Evolutionary conservation across 2,888 invertebrate species (phyloP).

Genomic region (Atherix ibis): DNA sequence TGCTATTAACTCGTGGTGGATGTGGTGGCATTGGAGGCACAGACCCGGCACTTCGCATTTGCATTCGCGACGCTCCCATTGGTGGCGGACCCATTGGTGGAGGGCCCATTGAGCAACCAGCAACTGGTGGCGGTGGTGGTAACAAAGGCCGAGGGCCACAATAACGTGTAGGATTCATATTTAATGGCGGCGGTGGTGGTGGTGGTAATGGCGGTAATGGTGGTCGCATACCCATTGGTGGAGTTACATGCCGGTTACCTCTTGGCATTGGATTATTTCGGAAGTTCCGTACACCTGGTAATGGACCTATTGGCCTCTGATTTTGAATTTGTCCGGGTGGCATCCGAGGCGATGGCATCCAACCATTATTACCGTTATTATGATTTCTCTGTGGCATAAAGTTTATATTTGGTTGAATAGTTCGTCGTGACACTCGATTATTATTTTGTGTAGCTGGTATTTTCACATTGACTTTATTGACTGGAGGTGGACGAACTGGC

Average conservation of each 20-base stretch:
- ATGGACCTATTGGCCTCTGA: conserved; percentile 3
- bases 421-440: conserved; percentile 2
- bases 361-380: conserved; percentile 5
- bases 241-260: conserved; percentile 16
- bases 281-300: conserved; percentile 12
- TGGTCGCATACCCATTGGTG: conserved; percentile 17
- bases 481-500: conserved; percentile 13
- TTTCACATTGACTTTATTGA: conserved; percentile 2
- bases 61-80: conserved; percentile 1
- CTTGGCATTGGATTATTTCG: conserved; percentile 15
- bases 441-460: not conserved
- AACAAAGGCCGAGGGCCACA: conserved; percentile 10
- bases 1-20: conserved; percentile 9
- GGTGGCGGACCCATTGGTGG: conserved; percentile 9
- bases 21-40: conserved; percentile 1
- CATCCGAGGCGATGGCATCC: conserved; percentile 12
- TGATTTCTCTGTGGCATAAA: conserved; percentile 5
- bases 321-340: conserved; percentile 3
- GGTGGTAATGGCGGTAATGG: conserved; percentile 19
- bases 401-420: conserved; percentile 2
- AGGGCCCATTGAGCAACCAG: conserved; percentile 5
- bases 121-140: conserved; percentile 11
- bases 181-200: conserved; percentile 8
- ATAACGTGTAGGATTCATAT: conserved; percentile 6
- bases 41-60: conserved; percentile 4